Evolutionary conservation across 2,797 vertebrate species (phyloP), one percentile per base, ranked within the genome.

Genomic region (Periparus ater): DNA sequence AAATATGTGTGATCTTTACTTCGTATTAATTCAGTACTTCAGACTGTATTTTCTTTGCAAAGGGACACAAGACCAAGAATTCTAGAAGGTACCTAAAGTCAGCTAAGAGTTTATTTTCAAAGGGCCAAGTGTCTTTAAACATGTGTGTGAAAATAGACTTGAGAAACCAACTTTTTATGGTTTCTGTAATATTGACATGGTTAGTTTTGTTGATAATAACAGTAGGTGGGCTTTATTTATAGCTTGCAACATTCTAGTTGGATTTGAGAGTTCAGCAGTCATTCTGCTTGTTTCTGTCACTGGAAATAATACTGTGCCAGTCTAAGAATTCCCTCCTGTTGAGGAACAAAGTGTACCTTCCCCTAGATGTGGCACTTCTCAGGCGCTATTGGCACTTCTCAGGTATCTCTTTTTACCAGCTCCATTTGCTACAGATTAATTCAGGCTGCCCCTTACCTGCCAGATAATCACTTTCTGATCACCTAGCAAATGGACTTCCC

Each of bases 331-430:
- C 8, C 13, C 11, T 86, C n/a, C 21, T 75, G 5, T 63, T 70
- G 48, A 36, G 20, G 23, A 21, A 13, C 3, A 2, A 42, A 50
- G 9, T 53, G 3, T 6, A 23, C 67, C 36, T 44, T 66, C 11
- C 27, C 27, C 22, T 42, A 0, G 4, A 0, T 0, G 0, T 58
- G n/a, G 48, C 22, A 6, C 25, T 55, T 85, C 61, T 67, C 32
- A 20, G 14, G 21, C 36, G 9, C 36, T 36, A 4, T 25, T 87
- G 78, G 22, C 22, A 6, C 25, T 55, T 85, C 61, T 67, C 32
- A 20, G 14, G 21, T 77, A 29, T 22, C 18, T 67, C 27, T 76
- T 53, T 58, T 70, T 10, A 78, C 8, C 32, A 50, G 9, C 32
- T 71, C 29, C 14, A 0, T 70, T 88, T 83, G 23, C 30, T 73